Evolutionary conservation across 2,113 vertebrate species (phyloP).

Genomic region (Phrynosoma blainvillii): DNA sequence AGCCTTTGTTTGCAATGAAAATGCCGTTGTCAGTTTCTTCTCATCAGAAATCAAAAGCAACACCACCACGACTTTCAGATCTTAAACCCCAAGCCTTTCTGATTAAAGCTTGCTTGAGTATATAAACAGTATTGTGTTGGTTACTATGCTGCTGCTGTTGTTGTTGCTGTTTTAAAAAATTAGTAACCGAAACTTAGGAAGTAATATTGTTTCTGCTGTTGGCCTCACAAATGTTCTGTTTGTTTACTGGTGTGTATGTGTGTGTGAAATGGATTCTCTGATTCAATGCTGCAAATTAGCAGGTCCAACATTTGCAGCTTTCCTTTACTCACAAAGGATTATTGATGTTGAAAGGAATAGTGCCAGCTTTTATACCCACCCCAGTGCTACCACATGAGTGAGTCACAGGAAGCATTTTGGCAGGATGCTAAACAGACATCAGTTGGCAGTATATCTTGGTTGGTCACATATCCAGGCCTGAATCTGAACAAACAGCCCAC

Average conservation of each 20-base stretch:
- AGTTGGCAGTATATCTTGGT: slow-evolving; percentile 52
- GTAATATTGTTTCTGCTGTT: slow-evolving; percentile 30
- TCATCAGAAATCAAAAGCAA: background rate
- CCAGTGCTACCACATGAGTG: slow-evolving; percentile 10
- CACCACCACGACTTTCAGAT: background rate
- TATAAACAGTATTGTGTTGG: background rate
- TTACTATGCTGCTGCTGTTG: background rate
- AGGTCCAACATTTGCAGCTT: background rate
- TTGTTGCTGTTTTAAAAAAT: background rate
- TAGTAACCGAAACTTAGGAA: background rate
- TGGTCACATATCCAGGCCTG: slow-evolving; percentile 54
- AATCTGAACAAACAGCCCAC: slow-evolving; percentile 45
- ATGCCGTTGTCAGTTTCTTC: background rate
- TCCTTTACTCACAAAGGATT: slow-evolving; percentile 23
- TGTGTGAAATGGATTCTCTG: background rate
- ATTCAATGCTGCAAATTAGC: slow-evolving; percentile 25
- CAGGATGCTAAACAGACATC: slow-evolving; percentile 58
- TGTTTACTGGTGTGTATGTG: slow-evolving; percentile 6
- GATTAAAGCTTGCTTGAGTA: background rate
- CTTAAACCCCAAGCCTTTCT: background rate
- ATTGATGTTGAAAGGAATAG: slow-evolving; percentile 59
- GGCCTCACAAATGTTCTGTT: slow-evolving; percentile 41
- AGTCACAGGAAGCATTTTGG: slow-evolving; percentile 43
- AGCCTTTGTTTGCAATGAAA: background rate
- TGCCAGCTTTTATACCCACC: background rate